phyloP scores from a whole-genome alignment of 2,888 invertebrate genomes.

The Meghimatium bilineatum region DNA sequence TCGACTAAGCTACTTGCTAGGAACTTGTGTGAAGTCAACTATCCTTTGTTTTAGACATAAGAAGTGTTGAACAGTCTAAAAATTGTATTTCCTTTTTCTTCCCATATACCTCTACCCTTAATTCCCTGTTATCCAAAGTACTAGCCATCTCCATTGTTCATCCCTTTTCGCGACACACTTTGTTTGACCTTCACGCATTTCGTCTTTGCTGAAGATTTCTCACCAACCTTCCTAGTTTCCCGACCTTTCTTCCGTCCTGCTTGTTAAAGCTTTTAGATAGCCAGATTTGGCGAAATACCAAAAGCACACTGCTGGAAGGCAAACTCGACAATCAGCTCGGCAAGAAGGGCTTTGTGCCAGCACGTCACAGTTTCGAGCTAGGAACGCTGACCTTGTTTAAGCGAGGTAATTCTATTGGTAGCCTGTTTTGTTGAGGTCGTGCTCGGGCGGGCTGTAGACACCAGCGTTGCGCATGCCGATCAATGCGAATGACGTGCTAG shows the following conservation, averaged over 20 bases:
- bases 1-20: too few relatives aligned
- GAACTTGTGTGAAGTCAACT: too few relatives aligned
- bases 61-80: too few relatives aligned
- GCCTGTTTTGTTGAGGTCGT: neutral
- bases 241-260: neutral
- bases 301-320: neutral
- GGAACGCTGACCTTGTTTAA: neutral
- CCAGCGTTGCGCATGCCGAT: neutral
- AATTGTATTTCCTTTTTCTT: too few relatives aligned
- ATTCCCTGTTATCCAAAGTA: too few relatives aligned
- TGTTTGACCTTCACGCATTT: neutral
- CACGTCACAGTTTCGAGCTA: too few relatives aligned
- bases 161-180: neutral
- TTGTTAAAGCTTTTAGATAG: neutral
- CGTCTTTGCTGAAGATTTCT: too few relatives aligned
- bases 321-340: constrained; percentile 1
- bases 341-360: neutral
- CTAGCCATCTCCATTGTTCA: too few relatives aligned
- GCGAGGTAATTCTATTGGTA: neutral
- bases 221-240: neutral
- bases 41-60: too few relatives aligned
- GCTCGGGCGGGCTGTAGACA: neutral
- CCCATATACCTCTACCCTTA: too few relatives aligned
- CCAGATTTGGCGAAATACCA: neutral
- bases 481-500: neutral